Base-by-base conservation (phyloP, 2,113 vertebrate species). In the Phylloscopus trochilus region DNA sequence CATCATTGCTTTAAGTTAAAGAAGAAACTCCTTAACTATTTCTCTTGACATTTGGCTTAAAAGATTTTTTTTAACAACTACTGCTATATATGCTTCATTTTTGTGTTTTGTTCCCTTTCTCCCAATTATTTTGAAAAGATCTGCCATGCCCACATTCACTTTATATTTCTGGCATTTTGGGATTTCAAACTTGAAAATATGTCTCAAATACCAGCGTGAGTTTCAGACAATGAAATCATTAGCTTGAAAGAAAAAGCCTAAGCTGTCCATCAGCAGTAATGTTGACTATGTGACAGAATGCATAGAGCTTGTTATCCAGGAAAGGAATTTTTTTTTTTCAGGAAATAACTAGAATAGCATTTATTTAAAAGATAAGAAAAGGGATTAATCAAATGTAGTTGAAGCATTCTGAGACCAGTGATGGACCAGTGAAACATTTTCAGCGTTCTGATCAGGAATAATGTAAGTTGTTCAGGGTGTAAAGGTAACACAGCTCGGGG, bases 171-270 rank as follows among this genome's bases (percentile, higher is more conserved):
- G 77, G 33, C 59, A 91, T 75, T 93, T 80, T 20, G 60, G 72
- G 79, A 94, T 93, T 85, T 63, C 81, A 87, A 46, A 60, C 37
- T 82, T 79, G 43, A 91, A 90, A 89, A 91, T 68, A 4, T 13
- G 44, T 68, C 79, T 96, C 47, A 78, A 52, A 92, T 74, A 85
- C 10, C 85, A 93, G 78, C 87, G 47, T 56, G 79, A 93, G 62
- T 47, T 92, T 83, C 85, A 93, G 85, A 95, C 60, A 95, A 90
- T 56, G 64, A 94, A 90, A 92, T 86, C n/a, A 35, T 87, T 72
- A 73, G 82, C 26, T 74, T 83, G 72, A 93, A 83, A 89, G 79
- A 82, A 75, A 44, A 43, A 90, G 31, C 33, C 68, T 68, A 83
- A 91, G 78, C 55, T 91, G 78, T 69, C 89, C 63, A 62, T 88